phyloP scores from a whole-genome alignment of 2,888 invertebrate species.

The Tachina grossa region DNA sequence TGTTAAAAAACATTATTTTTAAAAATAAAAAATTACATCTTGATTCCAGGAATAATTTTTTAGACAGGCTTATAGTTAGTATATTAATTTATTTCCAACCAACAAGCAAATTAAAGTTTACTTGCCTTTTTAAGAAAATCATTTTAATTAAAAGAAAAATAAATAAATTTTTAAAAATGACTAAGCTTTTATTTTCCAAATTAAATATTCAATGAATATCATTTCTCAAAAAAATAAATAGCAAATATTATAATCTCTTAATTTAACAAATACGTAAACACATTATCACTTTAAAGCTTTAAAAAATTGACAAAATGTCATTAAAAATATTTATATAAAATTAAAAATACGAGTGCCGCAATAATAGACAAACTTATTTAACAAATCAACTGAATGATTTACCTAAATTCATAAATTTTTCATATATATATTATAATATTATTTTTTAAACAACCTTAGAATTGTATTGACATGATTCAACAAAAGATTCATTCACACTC shows the following conservation, averaged over 20 bases:
- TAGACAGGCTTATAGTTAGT: no score
- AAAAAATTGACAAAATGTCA: slow-evolving; percentile 22
- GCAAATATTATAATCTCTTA: background rate
- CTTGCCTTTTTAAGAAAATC: no score
- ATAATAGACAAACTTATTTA: slow-evolving; percentile 40
- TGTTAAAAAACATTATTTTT: no score
- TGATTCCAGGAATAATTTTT: no score
- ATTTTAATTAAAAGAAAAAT: background rate
- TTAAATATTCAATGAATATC: no score
- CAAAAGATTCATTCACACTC: slow-evolving; percentile 63
- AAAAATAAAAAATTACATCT: no score
- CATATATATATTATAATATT: background rate
- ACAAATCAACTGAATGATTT: slow-evolving; percentile 53
- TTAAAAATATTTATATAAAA: slow-evolving; percentile 20
- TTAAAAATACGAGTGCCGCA: background rate
- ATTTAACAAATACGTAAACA: background rate
- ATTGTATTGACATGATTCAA: slow-evolving; percentile 25
- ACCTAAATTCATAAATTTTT: background rate
- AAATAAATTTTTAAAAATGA: background rate
- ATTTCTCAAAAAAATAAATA: no score
- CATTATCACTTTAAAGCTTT: slow-evolving; percentile 3
- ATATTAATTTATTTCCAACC: no score
- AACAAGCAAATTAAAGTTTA: no score
- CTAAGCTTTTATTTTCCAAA: no score
- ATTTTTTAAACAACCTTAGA: slow-evolving; percentile 12